Evolutionary conservation across 2,113 vertebrate genomes (phyloP).

Genomic region (Clarias magur): DNA sequence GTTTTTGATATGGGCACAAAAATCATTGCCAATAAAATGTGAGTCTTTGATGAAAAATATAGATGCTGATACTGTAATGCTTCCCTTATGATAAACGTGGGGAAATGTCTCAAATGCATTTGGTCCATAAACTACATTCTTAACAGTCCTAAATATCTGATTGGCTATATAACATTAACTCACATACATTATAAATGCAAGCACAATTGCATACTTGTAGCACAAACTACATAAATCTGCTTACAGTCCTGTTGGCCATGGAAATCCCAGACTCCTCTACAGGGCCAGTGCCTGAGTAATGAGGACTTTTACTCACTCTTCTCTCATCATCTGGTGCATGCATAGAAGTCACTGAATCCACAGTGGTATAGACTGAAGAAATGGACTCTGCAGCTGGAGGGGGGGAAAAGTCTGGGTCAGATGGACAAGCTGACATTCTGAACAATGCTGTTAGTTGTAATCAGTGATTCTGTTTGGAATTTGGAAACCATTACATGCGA

Average conservation of each 20-base stretch:
- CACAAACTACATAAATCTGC: slow-evolving; percentile 48
- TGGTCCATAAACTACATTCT: not conserved
- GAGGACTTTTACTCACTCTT: slow-evolving; percentile 80
- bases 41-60: slow-evolving; percentile 20
- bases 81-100: slow-evolving; percentile 48
- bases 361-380: slow-evolving; percentile 38
- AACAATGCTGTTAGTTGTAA: not conserved
- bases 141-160: not conserved
- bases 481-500: not conserved
- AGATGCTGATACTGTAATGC: slow-evolving; percentile 31
- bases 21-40: not conserved
- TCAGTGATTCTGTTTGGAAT: not conserved
- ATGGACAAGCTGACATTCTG: not conserved
- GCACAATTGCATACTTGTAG: not conserved
- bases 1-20: not conserved
- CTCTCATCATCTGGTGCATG: slow-evolving; percentile 79
- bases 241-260: slow-evolving; percentile 84
- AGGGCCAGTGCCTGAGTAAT: slow-evolving; percentile 82
- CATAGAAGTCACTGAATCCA: slow-evolving; percentile 69
- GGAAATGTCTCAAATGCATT: slow-evolving; percentile 19
- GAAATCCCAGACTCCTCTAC: slow-evolving; percentile 86
- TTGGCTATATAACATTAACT: not conserved
- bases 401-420: slow-evolving; percentile 12
- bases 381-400: slow-evolving; percentile 54
- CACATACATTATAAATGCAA: not conserved